phyloP scores from a whole-genome alignment of 2,888 invertebrate genomes.

The Smittia aterrima region DNA sequence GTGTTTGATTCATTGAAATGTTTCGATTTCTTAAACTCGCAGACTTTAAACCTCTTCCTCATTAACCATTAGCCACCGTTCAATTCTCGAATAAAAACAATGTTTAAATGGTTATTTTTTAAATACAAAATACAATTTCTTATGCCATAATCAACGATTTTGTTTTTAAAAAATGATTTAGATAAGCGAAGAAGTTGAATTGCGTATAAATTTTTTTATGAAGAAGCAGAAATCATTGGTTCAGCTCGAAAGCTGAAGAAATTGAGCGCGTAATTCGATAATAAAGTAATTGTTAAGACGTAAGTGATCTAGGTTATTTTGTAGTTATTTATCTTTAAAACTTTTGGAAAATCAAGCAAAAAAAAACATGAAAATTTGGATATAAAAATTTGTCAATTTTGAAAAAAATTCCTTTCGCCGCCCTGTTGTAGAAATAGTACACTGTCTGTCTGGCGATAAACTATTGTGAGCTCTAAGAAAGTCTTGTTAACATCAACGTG shows the following conservation, averaged over 20 bases:
- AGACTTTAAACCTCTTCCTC: background rate
- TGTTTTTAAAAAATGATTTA: slow-evolving; percentile 30
- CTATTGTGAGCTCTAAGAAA: background rate
- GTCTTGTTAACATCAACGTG: slow-evolving; percentile 23
- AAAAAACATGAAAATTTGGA: background rate
- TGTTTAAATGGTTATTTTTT: background rate
- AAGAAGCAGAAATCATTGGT: background rate
- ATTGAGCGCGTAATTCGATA: slow-evolving; percentile 7
- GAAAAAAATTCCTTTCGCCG: background rate
- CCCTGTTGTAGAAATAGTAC: slow-evolving; percentile 1
- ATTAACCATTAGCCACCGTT: background rate
- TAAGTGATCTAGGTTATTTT: slow-evolving; percentile 40
- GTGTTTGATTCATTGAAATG: slow-evolving; percentile 32
- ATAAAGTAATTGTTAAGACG: slow-evolving; percentile 30
- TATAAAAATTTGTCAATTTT: background rate
- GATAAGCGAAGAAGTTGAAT: background rate
- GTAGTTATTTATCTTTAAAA: slow-evolving; percentile 30
- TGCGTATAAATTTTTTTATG: background rate
- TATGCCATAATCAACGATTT: slow-evolving; percentile 40
- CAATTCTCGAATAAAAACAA: background rate
- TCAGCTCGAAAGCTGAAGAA: background rate
- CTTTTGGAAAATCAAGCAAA: background rate
- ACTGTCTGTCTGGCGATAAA: background rate
- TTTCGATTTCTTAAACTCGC: slow-evolving; percentile 34
- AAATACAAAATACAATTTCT: slow-evolving; percentile 27